phyloP scores from a whole-genome alignment of 2,113 vertebrate species.

The Colaptes auratus region DNA sequence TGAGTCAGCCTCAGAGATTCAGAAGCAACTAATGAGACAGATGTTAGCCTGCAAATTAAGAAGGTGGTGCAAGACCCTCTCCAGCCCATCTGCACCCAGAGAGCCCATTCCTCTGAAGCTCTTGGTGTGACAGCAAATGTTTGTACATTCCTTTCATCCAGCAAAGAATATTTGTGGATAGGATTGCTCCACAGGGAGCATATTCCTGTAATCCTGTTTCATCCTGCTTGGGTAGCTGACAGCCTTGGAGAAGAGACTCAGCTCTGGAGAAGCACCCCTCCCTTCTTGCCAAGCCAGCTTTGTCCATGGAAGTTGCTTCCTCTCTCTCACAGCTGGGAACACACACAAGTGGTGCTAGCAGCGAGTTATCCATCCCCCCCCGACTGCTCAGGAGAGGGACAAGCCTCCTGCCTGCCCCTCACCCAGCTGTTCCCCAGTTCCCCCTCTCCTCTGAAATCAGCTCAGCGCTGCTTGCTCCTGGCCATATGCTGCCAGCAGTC shows the following conservation, averaged over 20 bases:
- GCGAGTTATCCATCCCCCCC: neutral
- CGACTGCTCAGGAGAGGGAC: neutral
- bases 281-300: neutral
- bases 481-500: neutral
- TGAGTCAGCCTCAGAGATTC: neutral
- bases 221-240: rapidly evolving
- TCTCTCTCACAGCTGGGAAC: neutral
- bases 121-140: neutral
- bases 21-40: neutral
- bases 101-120: neutral
- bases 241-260: neutral
- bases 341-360: rapidly evolving
- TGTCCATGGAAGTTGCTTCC: neutral
- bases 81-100: neutral
- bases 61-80: neutral
- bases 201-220: neutral
- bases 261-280: neutral
- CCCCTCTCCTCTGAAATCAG: neutral
- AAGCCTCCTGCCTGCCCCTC: neutral
- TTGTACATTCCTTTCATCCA: neutral
- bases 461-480: neutral
- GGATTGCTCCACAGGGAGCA: neutral
- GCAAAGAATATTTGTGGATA: too few species aligned
- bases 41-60: neutral
- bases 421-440: neutral